Conservation (phyloP, 2,888 invertebrate genomes). For the Patella caerulea region DNA sequence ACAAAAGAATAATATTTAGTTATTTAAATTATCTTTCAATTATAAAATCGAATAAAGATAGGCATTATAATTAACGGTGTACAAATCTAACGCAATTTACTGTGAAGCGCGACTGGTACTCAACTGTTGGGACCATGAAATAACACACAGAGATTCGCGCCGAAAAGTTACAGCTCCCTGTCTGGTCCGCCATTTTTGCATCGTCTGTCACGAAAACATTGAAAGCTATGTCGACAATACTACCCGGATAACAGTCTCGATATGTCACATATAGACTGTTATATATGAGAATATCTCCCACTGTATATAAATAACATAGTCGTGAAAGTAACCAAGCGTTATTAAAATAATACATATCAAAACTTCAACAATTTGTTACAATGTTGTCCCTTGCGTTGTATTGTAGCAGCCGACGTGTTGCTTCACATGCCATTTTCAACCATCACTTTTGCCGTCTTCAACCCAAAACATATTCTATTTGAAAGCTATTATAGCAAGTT, state of each 20-base stretch:
- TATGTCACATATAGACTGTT: too few species aligned
- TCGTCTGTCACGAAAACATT: constrained; percentile 36
- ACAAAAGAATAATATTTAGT: too few species aligned
- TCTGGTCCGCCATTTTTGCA: constrained; percentile 40
- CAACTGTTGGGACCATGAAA: too few species aligned
- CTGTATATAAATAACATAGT: not conserved
- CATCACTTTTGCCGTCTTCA: not conserved
- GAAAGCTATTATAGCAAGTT: not conserved
- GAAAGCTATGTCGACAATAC: too few species aligned
- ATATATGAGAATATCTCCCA: too few species aligned
- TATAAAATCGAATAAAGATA: too few species aligned
- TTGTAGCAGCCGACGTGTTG: constrained; percentile 29
- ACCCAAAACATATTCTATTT: not conserved
- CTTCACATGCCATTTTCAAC: not conserved
- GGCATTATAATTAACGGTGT: too few species aligned
- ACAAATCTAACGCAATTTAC: too few species aligned
- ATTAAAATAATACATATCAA: not conserved
- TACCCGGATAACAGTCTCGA: too few species aligned
- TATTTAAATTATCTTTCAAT: too few species aligned
- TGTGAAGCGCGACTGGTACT: too few species aligned
- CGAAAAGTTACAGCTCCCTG: constrained; percentile 21
- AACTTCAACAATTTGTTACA: not conserved
- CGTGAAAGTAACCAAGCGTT: not conserved
- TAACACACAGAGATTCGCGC: constrained; percentile 25
- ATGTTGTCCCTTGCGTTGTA: constrained; percentile 5